Evolutionary conservation across 2,888 invertebrate genomes (phyloP).

Genomic region (Agrochola lota): DNA sequence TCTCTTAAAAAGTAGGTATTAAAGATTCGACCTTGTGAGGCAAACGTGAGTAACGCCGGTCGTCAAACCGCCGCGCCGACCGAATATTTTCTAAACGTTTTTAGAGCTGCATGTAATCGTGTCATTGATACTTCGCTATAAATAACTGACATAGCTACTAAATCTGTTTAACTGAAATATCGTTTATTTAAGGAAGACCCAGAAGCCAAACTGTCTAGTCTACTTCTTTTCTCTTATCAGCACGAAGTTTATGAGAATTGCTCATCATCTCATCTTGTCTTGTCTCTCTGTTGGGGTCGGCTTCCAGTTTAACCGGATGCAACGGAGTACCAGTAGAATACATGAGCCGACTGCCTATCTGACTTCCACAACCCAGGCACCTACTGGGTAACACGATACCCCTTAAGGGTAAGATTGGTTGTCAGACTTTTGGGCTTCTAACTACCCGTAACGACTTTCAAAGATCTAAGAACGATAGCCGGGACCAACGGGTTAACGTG

Average conservation of each 20-base stretch:
- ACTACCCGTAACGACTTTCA: background rate
- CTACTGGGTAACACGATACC: background rate
- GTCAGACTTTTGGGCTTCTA: background rate
- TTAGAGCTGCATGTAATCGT: constrained; percentile 48
- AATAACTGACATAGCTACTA: constrained; percentile 54
- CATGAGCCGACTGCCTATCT: background rate
- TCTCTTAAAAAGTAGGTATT: constrained; percentile 47
- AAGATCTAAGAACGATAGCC: background rate
- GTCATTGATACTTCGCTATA: constrained; percentile 54
- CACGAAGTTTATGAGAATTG: background rate
- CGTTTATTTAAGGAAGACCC: background rate
- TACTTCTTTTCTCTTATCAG: background rate
- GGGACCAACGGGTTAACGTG: background rate
- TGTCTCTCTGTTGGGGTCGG: background rate
- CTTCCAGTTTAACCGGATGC: background rate
- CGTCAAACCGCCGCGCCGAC: constrained; percentile 65
- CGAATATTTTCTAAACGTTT: constrained; percentile 62
- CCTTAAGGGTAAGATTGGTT: background rate
- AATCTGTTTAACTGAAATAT: constrained; percentile 14
- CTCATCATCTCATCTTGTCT: background rate
- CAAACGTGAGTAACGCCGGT: constrained; percentile 70
- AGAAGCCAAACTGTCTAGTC: constrained; percentile 14
- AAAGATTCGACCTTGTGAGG: constrained; percentile 68
- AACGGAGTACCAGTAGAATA: background rate
- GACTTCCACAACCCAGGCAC: background rate